Conservation (phyloP, 2,797 vertebrate genomes). For the Poecilia picta region DNA sequence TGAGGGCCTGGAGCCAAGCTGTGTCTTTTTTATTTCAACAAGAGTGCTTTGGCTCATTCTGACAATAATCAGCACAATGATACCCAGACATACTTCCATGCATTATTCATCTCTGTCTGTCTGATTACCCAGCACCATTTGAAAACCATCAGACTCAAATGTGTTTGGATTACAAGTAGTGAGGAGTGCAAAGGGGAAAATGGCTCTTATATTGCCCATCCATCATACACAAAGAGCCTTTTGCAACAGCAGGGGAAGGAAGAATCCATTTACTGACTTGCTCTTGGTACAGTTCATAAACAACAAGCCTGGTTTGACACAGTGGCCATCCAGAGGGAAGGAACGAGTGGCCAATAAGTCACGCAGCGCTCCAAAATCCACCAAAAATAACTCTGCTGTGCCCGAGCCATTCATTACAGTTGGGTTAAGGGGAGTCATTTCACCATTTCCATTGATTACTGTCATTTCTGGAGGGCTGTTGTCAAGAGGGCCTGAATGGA, state of each 20-base stretch:
- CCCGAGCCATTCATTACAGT: slow-evolving; percentile 60
- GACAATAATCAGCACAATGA: slow-evolving; percentile 74
- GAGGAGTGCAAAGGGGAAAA: slow-evolving; percentile 58
- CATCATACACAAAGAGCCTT: slow-evolving; percentile 66
- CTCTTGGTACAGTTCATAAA: slow-evolving; percentile 61
- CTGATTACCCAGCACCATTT: slow-evolving; percentile 73
- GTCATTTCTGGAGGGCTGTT: slow-evolving; percentile 65
- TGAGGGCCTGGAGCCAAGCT: slow-evolving; percentile 8
- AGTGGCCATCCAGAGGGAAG: slow-evolving; percentile 50
- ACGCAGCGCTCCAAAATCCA: slow-evolving; percentile 52
- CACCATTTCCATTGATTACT: slow-evolving; percentile 75
- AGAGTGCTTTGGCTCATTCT: slow-evolving; percentile 51
- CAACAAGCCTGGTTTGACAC: slow-evolving; percentile 57
- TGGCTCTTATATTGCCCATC: slow-evolving; percentile 58
- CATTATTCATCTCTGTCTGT: slow-evolving; percentile 76
- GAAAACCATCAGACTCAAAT: slow-evolving; percentile 76
- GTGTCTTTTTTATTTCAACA: slow-evolving; percentile 51
- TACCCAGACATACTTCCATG: slow-evolving; percentile 72
- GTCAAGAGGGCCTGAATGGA: slow-evolving; percentile 55
- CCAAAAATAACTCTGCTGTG: slow-evolving; percentile 60
- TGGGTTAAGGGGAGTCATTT: slow-evolving; percentile 65
- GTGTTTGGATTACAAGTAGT: slow-evolving; percentile 74
- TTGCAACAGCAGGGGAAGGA: slow-evolving; percentile 40
- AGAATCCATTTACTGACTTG: slow-evolving; percentile 49
- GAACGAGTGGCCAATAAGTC: slow-evolving; percentile 66